These are phyloP conservation scores for Porites cylindrica DNA, from an alignment of 92 coral and sea anemone species.

Conservation along the genomic window DNA sequence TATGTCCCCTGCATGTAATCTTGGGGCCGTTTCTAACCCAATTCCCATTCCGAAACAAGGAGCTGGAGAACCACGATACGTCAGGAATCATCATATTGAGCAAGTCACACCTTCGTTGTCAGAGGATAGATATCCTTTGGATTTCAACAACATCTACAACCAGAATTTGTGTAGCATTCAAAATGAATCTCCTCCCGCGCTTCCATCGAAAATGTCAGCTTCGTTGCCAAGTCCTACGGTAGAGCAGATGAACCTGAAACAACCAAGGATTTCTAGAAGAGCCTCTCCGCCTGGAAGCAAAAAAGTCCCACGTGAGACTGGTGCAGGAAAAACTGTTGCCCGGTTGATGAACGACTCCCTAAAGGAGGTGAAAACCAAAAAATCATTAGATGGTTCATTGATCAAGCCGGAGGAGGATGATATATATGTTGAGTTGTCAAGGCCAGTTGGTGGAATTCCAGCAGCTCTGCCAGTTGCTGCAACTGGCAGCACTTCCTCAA, in stretches of 20 bases:
- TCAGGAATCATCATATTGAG: not conserved
- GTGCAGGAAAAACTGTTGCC: constrained; percentile 26
- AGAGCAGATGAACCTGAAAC: not conserved
- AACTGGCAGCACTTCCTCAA: not conserved
- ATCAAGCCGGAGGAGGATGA: constrained; percentile 12
- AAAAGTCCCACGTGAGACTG: not conserved
- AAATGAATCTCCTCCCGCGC: constrained; percentile 20
- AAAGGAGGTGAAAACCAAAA: not conserved
- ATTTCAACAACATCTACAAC: constrained; percentile 2
- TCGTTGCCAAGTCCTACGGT: constrained; percentile 42
- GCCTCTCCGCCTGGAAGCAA: constrained; percentile 7
- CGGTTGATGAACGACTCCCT: constrained; percentile 12
- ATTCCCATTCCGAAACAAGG: constrained; percentile 59
- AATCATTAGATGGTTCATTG: not conserved
- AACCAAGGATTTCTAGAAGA: not conserved
- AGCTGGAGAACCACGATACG: constrained; percentile 19
- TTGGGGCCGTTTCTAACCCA: constrained; percentile 50
- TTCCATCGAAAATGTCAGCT: constrained; percentile 29
- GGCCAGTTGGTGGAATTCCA: not conserved
- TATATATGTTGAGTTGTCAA: constrained; percentile 32
- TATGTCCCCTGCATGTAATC: constrained; percentile 51
- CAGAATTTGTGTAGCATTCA: not conserved
- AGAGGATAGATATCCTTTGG: constrained; percentile 49
- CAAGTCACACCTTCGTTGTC: not conserved
- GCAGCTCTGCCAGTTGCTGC: not conserved